Base-by-base conservation (phyloP, 2,797 vertebrate species). In the Hippocampus kuda region DNA sequence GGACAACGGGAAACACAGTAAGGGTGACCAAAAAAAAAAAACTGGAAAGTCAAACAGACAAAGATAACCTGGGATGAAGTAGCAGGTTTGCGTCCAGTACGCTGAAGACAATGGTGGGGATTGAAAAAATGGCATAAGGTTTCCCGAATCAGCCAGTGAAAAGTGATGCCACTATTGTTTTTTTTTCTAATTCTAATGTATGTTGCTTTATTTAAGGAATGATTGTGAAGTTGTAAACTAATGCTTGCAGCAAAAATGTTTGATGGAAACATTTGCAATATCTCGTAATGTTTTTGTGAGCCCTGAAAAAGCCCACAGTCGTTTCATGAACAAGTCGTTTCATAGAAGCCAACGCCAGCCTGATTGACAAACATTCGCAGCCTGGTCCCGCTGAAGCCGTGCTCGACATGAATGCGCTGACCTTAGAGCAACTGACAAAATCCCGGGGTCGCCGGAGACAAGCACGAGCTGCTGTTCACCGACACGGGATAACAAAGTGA, bases 401-500 rank as follows among this genome's bases (percentile, higher is more conserved):
- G 65, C 63, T 54, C 27, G 68, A 75, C 76, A 75, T 83, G 73
- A 86, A 85, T 72, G 68, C 75, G 64, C 71, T 82, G 86, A 88
- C 86, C 84, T 76, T 54, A 42, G 79, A 38, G 82, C 83, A 79
- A 80, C 78, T 82, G 78, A 82, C 85, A 81, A 81, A 86, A 81
- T 84, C 74, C 80, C 15, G 7, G 79, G 83, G 85, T 84, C 79
- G 67, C 57, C 24, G 7, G 61, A 75, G 71, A 80, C 70, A 72
- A 79, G 72, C 75, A 75, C 64, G 72, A 83, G 75, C 68, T 71
- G 78, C 75, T 67, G 69, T 5, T 34, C 34, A 15, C 44, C n/a
- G 16, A 27, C 69, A 27, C 73, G 64, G 78, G 73, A 75, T 56
- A 6, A 26, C 38, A 44, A 56, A 42, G 81, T 74, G 79, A 70